Percentiles rank a stretch among this genome's conserved stretches.
Conservation (phyloP, 1,140 invertebrate species). For the Andricus grossulariae region DNA sequence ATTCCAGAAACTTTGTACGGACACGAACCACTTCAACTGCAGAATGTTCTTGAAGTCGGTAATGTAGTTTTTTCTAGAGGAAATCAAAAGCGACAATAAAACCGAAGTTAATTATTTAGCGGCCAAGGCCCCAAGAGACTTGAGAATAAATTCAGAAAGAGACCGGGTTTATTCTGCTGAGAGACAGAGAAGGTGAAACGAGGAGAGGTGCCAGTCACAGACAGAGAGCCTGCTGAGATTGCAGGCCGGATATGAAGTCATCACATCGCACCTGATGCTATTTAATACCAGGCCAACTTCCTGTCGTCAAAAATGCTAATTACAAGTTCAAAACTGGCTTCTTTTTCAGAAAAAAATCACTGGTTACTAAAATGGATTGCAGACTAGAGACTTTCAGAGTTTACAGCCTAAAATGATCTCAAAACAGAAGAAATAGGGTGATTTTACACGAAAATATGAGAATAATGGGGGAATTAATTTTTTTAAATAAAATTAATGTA, state of each 20-base stretch:
- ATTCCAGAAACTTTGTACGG: no score
- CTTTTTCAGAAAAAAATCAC: background rate
- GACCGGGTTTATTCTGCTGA: background rate
- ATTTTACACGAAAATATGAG: no score
- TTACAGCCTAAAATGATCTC: no score
- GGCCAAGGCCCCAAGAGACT: background rate
- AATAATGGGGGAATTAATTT: no score
- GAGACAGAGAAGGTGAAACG: constrained; percentile 20
- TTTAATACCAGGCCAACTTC: constrained; percentile 37
- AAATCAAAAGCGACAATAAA: background rate
- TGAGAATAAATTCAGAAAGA: constrained; percentile 6
- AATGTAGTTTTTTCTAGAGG: background rate
- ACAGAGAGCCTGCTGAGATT: constrained; percentile 47
- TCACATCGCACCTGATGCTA: constrained; percentile 55
- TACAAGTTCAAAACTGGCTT: background rate
- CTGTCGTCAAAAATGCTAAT: constrained; percentile 18
- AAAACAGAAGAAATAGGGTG: no score
- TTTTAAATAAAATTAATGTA: no score
- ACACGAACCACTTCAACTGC: no score
- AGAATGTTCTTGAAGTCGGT: background rate
- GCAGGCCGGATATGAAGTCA: constrained; percentile 58
- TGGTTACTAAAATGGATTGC: background rate
- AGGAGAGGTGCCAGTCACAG: constrained; percentile 30
- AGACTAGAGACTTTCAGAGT: background rate
- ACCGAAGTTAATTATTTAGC: background rate